Conservation (phyloP, 2,888 invertebrate genomes). For the Aporophyla nigra region DNA sequence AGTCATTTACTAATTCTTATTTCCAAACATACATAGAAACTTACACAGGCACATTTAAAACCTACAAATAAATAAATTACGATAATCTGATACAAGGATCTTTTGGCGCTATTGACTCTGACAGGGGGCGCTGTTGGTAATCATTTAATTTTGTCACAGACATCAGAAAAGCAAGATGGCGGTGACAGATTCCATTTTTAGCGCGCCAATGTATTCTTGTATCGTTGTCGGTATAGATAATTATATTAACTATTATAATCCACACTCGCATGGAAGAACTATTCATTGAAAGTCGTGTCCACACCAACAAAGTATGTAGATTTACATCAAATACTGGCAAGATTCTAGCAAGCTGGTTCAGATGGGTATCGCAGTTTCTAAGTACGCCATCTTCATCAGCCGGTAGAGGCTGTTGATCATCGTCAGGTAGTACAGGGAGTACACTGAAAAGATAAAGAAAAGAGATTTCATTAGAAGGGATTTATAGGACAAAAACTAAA, state of each 20-base stretch:
- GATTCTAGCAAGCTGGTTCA: constrained; percentile 61
- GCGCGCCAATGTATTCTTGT: neutral
- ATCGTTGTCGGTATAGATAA: neutral
- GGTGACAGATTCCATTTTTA: neutral
- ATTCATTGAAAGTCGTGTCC: neutral
- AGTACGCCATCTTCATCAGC: constrained; percentile 82
- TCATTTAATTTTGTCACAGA: neutral
- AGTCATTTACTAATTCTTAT: neutral
- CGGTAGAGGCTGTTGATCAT: constrained; percentile 85
- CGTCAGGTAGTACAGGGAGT: constrained; percentile 82
- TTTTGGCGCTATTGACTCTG: neutral
- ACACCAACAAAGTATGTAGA: neutral
- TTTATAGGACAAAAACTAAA: no score
- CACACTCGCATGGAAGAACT: neutral
- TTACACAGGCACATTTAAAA: neutral
- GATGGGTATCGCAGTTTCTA: constrained; percentile 83
- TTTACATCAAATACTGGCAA: constrained; percentile 27
- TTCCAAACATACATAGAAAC: neutral
- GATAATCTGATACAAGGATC: neutral
- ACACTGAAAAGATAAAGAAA: constrained; percentile 77
- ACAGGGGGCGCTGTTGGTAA: neutral
- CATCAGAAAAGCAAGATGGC: neutral
- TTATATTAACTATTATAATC: neutral
- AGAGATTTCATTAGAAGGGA: neutral
- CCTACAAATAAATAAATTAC: neutral